Evolutionary conservation across 2,797 vertebrate genomes (phyloP).

Genomic region (Glyptemys insculpta): DNA sequence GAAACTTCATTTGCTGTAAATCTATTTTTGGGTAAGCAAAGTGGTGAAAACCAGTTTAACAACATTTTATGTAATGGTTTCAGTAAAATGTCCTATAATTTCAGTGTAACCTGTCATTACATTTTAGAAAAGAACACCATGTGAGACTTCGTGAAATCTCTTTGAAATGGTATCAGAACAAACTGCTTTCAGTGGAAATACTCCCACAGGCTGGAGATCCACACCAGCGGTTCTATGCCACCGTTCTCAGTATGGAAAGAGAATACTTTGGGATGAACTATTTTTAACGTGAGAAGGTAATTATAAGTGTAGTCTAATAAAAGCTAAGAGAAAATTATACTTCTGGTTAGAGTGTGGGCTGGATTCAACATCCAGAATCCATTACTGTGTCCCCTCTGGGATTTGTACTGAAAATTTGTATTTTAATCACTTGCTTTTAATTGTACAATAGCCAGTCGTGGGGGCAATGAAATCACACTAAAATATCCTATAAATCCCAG

Average conservation of each 20-base stretch:
- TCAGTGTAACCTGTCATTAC: neutral
- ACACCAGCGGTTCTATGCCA: neutral
- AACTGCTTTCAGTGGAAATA: no score
- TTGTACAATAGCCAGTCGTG: neutral
- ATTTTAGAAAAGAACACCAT: neutral
- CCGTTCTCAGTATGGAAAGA: neutral
- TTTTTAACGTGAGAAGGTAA: neutral
- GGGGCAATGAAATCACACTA: neutral
- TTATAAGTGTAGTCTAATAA: neutral
- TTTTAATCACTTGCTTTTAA: neutral
- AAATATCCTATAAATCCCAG: neutral
- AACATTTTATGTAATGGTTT: neutral
- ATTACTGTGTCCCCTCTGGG: neutral
- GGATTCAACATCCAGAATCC: constrained; percentile 6
- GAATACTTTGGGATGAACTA: neutral
- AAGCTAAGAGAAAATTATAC: constrained; percentile 25
- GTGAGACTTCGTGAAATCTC: no score
- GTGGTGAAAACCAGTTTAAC: neutral
- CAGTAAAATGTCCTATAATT: neutral
- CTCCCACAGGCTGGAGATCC: no score
- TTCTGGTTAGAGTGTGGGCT: neutral
- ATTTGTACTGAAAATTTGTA: neutral
- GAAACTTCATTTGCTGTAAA: neutral
- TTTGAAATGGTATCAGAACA: no score
- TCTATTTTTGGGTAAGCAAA: neutral